phyloP scores from a whole-genome alignment of 2,113 vertebrate species.

The Nothocercus julius region DNA sequence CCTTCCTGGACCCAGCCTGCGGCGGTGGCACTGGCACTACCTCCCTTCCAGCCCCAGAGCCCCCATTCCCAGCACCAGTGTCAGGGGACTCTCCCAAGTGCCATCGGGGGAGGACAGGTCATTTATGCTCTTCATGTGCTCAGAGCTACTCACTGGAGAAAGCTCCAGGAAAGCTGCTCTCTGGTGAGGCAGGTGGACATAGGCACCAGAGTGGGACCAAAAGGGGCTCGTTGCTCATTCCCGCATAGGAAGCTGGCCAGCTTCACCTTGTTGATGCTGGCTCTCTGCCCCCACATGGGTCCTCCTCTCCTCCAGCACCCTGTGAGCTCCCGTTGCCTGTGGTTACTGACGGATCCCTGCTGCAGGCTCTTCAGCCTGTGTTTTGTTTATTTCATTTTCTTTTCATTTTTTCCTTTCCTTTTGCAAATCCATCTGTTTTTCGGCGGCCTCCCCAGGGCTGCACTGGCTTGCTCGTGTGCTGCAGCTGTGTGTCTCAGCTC shows the following conservation, averaged over 20 bases:
- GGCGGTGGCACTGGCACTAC: not conserved
- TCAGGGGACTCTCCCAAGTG: not conserved
- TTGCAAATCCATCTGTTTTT: not conserved
- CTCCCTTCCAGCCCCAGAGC: not conserved
- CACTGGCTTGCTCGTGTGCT: not conserved
- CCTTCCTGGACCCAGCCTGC: not conserved
- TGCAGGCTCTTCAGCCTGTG: not conserved
- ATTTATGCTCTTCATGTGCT: not conserved
- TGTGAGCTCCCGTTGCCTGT: not conserved
- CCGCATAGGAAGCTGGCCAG: no score
- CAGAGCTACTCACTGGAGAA: not conserved
- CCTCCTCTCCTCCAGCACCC: rapidly evolving
- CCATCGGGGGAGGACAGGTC: rapidly evolving
- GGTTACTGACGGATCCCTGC: not conserved
- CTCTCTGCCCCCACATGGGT: not conserved
- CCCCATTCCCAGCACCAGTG: not conserved
- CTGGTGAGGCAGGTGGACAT: not conserved
- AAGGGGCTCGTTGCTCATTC: not conserved
- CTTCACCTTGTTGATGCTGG: not conserved
- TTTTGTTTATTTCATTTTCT: not conserved
- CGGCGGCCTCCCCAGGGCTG: not conserved
- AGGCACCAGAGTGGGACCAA: not conserved
- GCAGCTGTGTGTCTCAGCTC: not conserved
- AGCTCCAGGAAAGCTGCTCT: not conserved
- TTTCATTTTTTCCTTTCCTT: not conserved